Conservation (phyloP, 2,888 invertebrate species). For the Cephus sareptanus region DNA sequence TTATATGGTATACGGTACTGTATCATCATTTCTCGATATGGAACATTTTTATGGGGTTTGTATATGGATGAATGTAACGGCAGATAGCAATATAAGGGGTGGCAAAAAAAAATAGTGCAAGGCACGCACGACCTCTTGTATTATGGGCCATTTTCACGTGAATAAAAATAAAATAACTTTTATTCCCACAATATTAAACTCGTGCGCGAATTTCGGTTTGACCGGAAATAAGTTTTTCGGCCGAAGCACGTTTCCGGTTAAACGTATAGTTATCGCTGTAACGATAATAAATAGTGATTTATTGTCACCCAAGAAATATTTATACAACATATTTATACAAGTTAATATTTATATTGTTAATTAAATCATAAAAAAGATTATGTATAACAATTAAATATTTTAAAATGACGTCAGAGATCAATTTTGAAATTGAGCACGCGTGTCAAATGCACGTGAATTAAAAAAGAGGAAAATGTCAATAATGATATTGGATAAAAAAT, state of each 20-base stretch:
- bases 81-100: background rate
- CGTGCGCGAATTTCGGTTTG: background rate
- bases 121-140: too few species aligned
- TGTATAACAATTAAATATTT: background rate
- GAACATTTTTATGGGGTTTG: background rate
- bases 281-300: background rate
- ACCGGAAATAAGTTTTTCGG: background rate
- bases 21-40: background rate
- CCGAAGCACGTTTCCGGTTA: background rate
- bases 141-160: background rate
- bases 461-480: too few species aligned
- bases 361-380: background rate
- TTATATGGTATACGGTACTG: background rate
- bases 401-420: background rate
- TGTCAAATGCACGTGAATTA: too few species aligned
- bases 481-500: background rate
- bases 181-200: background rate
- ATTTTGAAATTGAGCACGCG: too few species aligned
- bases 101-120: background rate
- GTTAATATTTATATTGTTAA: background rate
- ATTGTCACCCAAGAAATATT: background rate
- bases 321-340: background rate
- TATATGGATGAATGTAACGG: background rate
- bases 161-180: background rate
- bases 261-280: background rate